These are phyloP conservation scores for Leguminivora glycinivorella DNA, from an alignment of 1,140 invertebrate species.

Conservation along the genomic window DNA sequence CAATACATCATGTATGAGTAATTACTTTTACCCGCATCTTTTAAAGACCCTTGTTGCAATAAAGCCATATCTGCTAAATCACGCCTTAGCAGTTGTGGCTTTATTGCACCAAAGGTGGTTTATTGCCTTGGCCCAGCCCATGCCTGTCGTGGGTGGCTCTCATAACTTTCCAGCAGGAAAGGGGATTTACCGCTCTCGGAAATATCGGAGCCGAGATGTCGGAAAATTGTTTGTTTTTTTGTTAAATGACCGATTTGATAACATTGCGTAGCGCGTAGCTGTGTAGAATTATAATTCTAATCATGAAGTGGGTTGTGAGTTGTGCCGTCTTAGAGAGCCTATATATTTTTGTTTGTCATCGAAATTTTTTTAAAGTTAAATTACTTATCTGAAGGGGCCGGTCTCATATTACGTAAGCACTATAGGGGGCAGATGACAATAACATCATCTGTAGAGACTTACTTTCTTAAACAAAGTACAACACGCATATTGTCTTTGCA, in stretches of 20 bases:
- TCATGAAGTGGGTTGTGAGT: not conserved
- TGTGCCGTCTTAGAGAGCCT: not conserved
- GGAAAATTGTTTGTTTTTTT: not conserved
- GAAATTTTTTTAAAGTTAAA: too few species aligned
- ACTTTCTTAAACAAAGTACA: too few species aligned
- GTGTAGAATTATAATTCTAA: not conserved
- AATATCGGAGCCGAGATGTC: not conserved
- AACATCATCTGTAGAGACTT: too few species aligned
- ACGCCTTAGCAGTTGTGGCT: too few species aligned
- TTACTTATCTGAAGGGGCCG: too few species aligned
- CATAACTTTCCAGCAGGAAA: not conserved
- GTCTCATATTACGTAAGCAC: too few species aligned
- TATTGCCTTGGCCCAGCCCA: too few species aligned
- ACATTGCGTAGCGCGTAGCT: not conserved
- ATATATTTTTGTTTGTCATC: not conserved
- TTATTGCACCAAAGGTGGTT: too few species aligned
- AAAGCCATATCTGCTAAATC: too few species aligned
- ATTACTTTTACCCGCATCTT: constrained; percentile 7
- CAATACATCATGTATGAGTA: not conserved
- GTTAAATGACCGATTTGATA: not conserved
- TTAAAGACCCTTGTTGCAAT: too few species aligned
- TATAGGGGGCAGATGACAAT: too few species aligned
- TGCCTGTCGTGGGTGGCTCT: not conserved
- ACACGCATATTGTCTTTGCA: too few species aligned
- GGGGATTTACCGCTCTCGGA: not conserved